Percentiles rank a stretch among this genome's conserved stretches.
Evolutionary conservation across 2,888 invertebrate species (phyloP).

Genomic region (Trichacis sp.): DNA sequence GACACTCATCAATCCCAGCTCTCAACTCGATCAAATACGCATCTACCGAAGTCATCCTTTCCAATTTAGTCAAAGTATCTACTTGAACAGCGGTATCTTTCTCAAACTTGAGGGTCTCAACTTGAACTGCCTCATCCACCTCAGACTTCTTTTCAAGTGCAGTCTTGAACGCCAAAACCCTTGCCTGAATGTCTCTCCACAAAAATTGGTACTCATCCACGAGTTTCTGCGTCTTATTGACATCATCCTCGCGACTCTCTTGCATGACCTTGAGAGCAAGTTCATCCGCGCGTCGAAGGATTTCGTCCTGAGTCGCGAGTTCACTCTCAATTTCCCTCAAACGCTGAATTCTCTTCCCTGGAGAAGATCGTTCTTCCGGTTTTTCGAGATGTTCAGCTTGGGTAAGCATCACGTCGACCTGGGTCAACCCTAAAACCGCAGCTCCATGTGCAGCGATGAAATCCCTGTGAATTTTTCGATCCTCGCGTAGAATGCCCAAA

Average conservation of each 20-base stretch:
- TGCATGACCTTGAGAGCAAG: slow-evolving; percentile 74
- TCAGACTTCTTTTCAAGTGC: slow-evolving; percentile 62
- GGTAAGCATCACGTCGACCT: slow-evolving; percentile 80
- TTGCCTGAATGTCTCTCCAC: slow-evolving; percentile 74
- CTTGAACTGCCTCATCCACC: slow-evolving; percentile 76
- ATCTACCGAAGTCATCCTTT: slow-evolving; percentile 81
- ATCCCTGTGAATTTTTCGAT: slow-evolving; percentile 75
- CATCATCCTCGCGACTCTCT: slow-evolving; percentile 72
- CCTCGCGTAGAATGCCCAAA: slow-evolving; percentile 72
- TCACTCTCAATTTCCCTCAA: slow-evolving; percentile 73
- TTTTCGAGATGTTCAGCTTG: slow-evolving; percentile 75
- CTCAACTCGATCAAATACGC: slow-evolving; percentile 83
- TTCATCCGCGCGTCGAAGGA: slow-evolving; percentile 73
- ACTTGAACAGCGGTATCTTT: slow-evolving; percentile 85
- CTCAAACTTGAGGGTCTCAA: slow-evolving; percentile 82
- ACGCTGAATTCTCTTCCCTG: slow-evolving; percentile 67
- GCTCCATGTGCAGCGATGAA: slow-evolving; percentile 80
- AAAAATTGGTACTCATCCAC: slow-evolving; percentile 77
- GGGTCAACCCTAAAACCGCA: slow-evolving; percentile 78
- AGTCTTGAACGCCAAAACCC: slow-evolving; percentile 70
- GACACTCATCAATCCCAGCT: slow-evolving; percentile 80
- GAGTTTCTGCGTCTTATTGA: slow-evolving; percentile 72
- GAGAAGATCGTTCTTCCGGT: slow-evolving; percentile 68
- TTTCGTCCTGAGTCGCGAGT: slow-evolving; percentile 71
- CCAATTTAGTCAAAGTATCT: slow-evolving; percentile 77